Evolutionary conservation across 2,113 vertebrate genomes (phyloP).

Genomic region (Prolemur simus): DNA sequence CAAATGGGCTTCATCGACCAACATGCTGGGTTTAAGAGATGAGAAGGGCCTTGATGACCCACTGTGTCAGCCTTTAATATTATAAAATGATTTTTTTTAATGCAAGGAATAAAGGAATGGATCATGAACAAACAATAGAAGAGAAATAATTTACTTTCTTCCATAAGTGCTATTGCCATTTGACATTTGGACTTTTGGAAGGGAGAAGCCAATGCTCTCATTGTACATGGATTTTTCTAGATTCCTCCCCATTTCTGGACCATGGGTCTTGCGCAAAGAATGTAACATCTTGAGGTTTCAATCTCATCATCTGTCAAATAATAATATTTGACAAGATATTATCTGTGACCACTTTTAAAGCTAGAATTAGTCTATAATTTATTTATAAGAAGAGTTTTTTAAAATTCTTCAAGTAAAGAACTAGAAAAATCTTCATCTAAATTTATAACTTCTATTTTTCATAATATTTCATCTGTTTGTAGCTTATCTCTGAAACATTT

Average conservation of each 20-base stretch:
- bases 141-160: neutral
- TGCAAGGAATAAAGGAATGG: neutral
- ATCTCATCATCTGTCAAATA: neutral
- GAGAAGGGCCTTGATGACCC: neutral
- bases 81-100: neutral
- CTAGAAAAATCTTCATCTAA: neutral
- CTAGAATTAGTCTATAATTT: neutral
- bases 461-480: neutral
- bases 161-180: fast-evolving
- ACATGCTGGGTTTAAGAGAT: neutral
- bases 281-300: neutral
- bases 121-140: neutral
- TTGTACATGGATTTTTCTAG: neutral
- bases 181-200: neutral
- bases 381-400: neutral
- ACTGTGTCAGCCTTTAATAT: neutral
- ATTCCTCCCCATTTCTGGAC: neutral
- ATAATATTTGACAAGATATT: neutral
- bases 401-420: neutral
- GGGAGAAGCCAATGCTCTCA: neutral
- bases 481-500: neutral
- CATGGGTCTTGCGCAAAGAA: neutral
- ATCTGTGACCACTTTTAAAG: neutral
- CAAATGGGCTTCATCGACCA: neutral
- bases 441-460: constrained; percentile 3